Evolutionary conservation across 2,113 vertebrate genomes (phyloP).

Genomic region (Helogale parvula): DNA sequence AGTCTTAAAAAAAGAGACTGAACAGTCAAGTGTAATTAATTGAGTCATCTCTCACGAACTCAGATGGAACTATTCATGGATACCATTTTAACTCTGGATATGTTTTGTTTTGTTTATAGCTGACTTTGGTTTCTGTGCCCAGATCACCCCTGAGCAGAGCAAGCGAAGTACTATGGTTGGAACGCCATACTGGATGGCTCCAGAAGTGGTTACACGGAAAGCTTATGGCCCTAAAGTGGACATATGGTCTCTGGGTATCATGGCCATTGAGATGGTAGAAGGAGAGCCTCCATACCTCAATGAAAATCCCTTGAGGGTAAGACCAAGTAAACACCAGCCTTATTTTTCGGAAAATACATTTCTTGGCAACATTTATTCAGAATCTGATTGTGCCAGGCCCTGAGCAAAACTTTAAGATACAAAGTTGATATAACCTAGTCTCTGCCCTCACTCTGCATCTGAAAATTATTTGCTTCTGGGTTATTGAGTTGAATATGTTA

Average conservation of each 20-base stretch:
- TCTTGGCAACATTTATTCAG: not conserved
- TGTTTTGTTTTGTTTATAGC: slow-evolving; percentile 84
- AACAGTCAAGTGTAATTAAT: not conserved
- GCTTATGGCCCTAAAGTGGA: slow-evolving; percentile 99
- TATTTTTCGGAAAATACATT: not conserved
- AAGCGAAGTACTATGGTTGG: slow-evolving; percentile 99
- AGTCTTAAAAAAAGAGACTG: not conserved
- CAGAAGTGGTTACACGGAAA: slow-evolving; percentile 98
- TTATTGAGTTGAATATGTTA: not conserved
- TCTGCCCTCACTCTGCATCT: not conserved
- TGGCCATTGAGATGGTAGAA: slow-evolving; percentile 99
- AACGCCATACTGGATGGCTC: slow-evolving; percentile 99
- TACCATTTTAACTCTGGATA: slow-evolving; percentile 49
- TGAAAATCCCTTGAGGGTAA: slow-evolving; percentile 97
- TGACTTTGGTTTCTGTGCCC: slow-evolving; percentile 99
- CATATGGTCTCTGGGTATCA: slow-evolving; percentile 99
- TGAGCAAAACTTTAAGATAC: not conserved
- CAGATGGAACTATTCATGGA: not conserved
- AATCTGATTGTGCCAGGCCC: not conserved
- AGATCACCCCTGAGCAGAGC: slow-evolving; percentile 99
- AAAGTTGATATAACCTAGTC: not conserved
- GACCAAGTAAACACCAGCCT: slow-evolving; percentile 37
- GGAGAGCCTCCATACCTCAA: slow-evolving; percentile 99
- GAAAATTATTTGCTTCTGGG: slow-evolving; percentile 2
- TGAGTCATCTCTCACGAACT: not conserved